Base-by-base conservation (phyloP, 2,797 vertebrate species). In the Steatocranus sp. region DNA sequence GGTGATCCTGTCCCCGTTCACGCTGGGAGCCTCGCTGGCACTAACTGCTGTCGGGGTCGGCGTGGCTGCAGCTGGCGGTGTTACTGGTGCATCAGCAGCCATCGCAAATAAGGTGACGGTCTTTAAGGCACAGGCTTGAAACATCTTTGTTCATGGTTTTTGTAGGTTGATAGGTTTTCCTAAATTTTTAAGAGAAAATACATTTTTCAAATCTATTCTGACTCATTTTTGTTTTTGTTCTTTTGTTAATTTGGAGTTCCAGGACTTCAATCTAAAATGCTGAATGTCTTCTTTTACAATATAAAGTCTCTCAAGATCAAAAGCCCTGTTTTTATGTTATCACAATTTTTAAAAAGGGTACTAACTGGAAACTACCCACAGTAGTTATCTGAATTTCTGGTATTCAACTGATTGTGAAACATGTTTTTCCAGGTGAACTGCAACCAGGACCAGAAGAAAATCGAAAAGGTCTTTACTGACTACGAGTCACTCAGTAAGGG, bases 21-120 rank as follows among this genome's bases (percentile, higher is more conserved):
- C 93, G 0, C 1, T 77, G 5, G 90, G 89, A 20, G 80, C 78
- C 61, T 93, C 91, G 0, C 78, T 92, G 63, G 89, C 85, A 2
- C 66, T 92, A 4, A 86, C 90, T 1, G 92, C 7, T 1, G 25
- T 91, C 0, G 93, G 91, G 4, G 84, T 88, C 2, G 88, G 91
- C 1, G 80, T 91, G 36, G 88, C 86, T 11, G 41, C 90, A 12
- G 92, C 91, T 0, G 93, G 93, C 2, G 89, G 93, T 1, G 49
- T 89, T 78, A 93, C 92, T 1, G 91, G 91, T 17, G 91, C 89
- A 4, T 87, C 91, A 3, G 89, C 91, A 8, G 86, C 88, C 75
- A 90, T 94, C 15, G 81, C 87, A 34, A 41, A 90, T 20, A 91
- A 89, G 85, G 91, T 93, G 27, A 78, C 7, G 23, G 18, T 6